phyloP scores from a whole-genome alignment of 2,888 invertebrate species.

The Spodoptera exigua region DNA sequence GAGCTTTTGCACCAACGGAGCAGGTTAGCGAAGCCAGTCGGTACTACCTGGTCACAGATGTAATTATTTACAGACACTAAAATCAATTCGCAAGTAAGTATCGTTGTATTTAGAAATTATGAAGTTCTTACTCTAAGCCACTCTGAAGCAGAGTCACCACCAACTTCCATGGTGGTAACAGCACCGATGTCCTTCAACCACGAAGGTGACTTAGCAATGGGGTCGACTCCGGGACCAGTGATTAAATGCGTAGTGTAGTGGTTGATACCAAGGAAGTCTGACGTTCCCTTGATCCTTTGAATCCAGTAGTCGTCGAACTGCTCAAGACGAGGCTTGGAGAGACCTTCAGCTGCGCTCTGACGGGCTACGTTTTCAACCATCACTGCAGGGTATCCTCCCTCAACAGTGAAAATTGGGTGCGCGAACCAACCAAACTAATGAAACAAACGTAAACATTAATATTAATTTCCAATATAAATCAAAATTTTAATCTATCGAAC shows the following conservation, averaged over 20 bases:
- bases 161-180: constrained; percentile 81
- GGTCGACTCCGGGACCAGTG: constrained; percentile 81
- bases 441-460: constrained; percentile 5
- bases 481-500: not conserved
- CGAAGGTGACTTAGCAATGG: constrained; percentile 81
- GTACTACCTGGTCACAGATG: constrained; percentile 80
- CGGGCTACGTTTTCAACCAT: constrained; percentile 84
- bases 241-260: constrained; percentile 86
- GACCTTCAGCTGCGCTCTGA: constrained; percentile 81
- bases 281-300: constrained; percentile 83
- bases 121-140: constrained; percentile 80
- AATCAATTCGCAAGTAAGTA: no score
- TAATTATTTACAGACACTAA: not conserved
- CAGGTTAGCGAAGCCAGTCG: constrained; percentile 89
- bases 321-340: constrained; percentile 78
- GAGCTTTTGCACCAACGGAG: constrained; percentile 89
- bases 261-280: constrained; percentile 86
- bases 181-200: constrained; percentile 87
- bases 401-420: constrained; percentile 85
- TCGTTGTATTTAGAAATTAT: no score
- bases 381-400: constrained; percentile 85
- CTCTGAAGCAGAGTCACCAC: constrained; percentile 83
- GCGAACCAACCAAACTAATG: constrained; percentile 88
- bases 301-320: constrained; percentile 85
- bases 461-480: not conserved